Evolutionary conservation across 2,888 invertebrate species (phyloP), one percentile per base, ranked within the genome.

Genomic region (Tubulanus polymorphus): DNA sequence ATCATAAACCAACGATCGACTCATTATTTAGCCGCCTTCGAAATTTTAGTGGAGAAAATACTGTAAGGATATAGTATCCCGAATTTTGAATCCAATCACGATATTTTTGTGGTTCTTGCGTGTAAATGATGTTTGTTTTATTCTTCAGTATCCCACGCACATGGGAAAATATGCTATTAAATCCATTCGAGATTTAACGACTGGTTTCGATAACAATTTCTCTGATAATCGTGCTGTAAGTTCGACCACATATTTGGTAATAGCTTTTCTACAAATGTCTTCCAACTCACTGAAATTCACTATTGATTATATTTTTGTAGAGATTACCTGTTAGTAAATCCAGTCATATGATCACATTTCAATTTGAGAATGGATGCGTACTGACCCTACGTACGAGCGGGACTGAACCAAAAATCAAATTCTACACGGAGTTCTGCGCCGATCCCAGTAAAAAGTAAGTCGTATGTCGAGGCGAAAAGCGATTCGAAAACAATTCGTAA

Each of bases 401-500:
- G 47, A 99, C 99, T 0, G 99, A 99, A 79, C 99, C 99, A 41
- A 99, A 99, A 80, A 86, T 99, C 69, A 99, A 99, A 82, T 99
- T 95, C 81, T 99, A 99, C 81, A 89, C 92, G 0, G 99, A 80
- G 60, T 71, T 73, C 53, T 65, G 67, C 50, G 68, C 75, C n/a
- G 67, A 71, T 51, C 74, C 72, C 8, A 59, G 60, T 18, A 64
- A 66, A 51, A 71, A 71, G 74, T 74, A 55, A 60, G 67, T 60
- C 18, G 20, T 37, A 10, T 6, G n/a, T n/a, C n/a, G n/a, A n/a
- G n/a, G n/a, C n/a, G n/a, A n/a, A n/a, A n/a, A n/a, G n/a, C n/a
- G n/a, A n/a, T n/a, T n/a, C n/a, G n/a, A n/a, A n/a, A n/a, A n/a
- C n/a, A n/a, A n/a, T n/a, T n/a, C n/a, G n/a, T n/a, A n/a, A n/a